Conservation (phyloP, 2,888 invertebrate species). For the Polymixis flavicincta region DNA sequence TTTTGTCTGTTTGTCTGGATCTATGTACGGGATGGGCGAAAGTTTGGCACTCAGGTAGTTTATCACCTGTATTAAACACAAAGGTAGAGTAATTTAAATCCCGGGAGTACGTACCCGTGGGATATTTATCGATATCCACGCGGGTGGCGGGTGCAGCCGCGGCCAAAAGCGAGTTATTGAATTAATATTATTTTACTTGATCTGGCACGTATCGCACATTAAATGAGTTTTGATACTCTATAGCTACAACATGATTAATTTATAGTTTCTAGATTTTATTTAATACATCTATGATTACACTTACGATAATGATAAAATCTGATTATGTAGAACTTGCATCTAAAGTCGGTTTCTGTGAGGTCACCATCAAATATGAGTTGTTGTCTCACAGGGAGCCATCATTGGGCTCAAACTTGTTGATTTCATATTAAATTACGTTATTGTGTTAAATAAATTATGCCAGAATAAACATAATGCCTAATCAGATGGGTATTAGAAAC, state of each 20-base stretch:
- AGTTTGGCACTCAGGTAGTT: neutral
- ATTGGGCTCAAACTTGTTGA: neutral
- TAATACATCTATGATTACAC: conserved; percentile 1
- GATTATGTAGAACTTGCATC: neutral
- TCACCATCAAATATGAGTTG: neutral
- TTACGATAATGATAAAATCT: neutral
- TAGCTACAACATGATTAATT: neutral
- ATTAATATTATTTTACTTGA: neutral
- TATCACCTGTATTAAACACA: neutral
- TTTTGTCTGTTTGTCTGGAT: neutral
- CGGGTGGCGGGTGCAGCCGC: neutral
- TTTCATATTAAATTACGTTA: neutral
- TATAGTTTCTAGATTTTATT: neutral
- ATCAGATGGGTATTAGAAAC: neutral
- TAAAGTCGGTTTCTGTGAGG: neutral
- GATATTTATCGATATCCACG: neutral
- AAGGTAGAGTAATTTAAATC: neutral
- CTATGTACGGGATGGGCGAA: neutral
- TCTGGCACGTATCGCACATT: neutral
- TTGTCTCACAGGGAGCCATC: conserved; percentile 14
- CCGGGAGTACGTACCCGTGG: neutral
- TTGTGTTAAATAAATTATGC: neutral
- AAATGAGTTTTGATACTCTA: conserved; percentile 16
- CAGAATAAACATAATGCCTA: neutral
- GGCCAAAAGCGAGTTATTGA: neutral